Base-by-base conservation (phyloP, 1,140 invertebrate genomes). In the Drosophila malerkotliana region DNA sequence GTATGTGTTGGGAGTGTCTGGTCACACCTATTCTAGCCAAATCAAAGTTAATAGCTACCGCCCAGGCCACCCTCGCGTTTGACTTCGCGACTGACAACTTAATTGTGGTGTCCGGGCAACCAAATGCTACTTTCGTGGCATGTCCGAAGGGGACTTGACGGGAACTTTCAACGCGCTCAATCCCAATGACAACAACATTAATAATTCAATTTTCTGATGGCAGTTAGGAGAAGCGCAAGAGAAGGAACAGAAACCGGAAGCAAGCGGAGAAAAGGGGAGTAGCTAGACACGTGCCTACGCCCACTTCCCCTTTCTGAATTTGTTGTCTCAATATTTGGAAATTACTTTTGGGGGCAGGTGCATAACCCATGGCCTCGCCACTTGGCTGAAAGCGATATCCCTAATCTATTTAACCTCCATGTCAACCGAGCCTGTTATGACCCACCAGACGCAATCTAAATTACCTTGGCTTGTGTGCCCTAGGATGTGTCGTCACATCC, bases 341-440 rank as follows among this genome's bases (percentile, higher is more conserved):
- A 85, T 87, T 87, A 87, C 83, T 82, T 87, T 79, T 39, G 32
- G 39, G 26, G 44, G 32, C 75, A 83, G 81, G 77, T 78, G 79
- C 45, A 60, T 49, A 18, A 18, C 32, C 34, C 45, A 14, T 47
- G 52, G 47, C 79, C 45, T 10, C 47, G 55, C 51, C 79, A 82
- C 75, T 83, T 79, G 72, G 74, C 44, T 77, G 74, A 76, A 85
- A 79, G 78, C 75, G 83, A 87, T 87, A 88, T 87, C 74, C 83
- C 80, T 87, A 87, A 87, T 87, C 83, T 87, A 75, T 87, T 87
- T 87, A 87, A 87, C 82, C 82, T 87, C 78, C 69, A 87, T 81
- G 77, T 87, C 82, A 81, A 66, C 77, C 68, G 66, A 73, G 59
- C 62, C 79, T 49, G 51, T 47, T 52, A 51, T 59, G 57, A 69